Evolutionary conservation across 2,797 vertebrate species (phyloP).

Genomic region (Thripadectes ignobilis): DNA sequence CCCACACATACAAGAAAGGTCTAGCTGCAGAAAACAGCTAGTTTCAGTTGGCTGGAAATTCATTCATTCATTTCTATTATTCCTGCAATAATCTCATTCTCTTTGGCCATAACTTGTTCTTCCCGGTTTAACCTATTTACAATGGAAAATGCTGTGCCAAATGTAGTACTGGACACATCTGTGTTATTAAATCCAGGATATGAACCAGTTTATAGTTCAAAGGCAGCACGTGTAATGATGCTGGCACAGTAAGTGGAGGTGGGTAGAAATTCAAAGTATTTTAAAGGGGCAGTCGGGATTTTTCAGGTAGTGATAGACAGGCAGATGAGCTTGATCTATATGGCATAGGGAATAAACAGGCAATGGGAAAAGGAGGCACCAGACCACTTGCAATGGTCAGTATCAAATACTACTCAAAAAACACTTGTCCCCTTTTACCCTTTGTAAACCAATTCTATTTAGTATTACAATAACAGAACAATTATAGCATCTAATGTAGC

Average conservation of each 20-base stretch:
- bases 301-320: neutral
- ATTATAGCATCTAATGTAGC: neutral
- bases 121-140: neutral
- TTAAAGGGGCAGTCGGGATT: neutral
- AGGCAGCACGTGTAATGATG: neutral
- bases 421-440: neutral
- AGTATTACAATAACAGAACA: neutral
- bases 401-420: neutral
- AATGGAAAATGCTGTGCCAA: neutral
- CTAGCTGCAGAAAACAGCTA: neutral
- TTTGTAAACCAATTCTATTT: neutral
- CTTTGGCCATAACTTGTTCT: neutral
- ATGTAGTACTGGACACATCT: neutral
- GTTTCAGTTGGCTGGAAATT: neutral
- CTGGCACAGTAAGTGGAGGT: neutral
- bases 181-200: neutral
- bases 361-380: neutral
- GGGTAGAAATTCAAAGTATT: neutral
- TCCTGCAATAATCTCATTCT: neutral
- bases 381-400: neutral
- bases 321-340: neutral
- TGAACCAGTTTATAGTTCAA: neutral
- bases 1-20: neutral
- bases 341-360: neutral
- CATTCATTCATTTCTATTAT: neutral